phyloP scores from a whole-genome alignment of 2,113 vertebrate genomes.

The Labeo catla region DNA sequence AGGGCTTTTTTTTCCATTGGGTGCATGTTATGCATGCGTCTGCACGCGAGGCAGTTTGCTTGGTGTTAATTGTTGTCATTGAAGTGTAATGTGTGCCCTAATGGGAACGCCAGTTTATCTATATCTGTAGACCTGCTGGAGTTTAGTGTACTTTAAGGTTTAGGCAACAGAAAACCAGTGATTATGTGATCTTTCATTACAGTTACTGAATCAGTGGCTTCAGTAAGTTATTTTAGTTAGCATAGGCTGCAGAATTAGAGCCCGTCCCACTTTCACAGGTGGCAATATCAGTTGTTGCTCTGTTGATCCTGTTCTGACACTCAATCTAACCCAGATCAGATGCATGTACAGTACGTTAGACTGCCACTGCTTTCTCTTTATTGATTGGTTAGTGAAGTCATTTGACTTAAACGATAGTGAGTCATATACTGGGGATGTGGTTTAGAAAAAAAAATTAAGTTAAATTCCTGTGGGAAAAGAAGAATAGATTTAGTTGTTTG shows the following conservation, averaged over 20 bases:
- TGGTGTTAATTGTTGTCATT: constrained; percentile 44
- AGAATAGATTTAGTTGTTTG: neutral
- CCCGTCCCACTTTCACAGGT: neutral
- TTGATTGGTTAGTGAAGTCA: neutral
- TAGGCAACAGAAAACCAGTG: neutral
- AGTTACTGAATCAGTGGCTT: neutral
- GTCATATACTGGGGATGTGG: neutral
- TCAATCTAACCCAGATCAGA: neutral
- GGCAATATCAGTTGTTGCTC: neutral
- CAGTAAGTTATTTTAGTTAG: neutral
- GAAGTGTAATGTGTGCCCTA: constrained; percentile 51
- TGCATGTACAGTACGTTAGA: neutral
- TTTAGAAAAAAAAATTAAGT: too few species aligned
- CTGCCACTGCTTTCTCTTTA: neutral
- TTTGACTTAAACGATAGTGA: neutral
- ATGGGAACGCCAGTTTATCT: constrained; percentile 58
- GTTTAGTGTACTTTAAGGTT: neutral
- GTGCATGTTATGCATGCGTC: constrained; percentile 49
- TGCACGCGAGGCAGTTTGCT: constrained; percentile 26
- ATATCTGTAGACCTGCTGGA: constrained; percentile 48
- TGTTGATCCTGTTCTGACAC: neutral
- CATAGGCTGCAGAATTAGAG: neutral
- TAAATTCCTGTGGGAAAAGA: too few species aligned
- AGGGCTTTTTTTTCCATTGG: constrained; percentile 64
- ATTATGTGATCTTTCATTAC: neutral